Evolutionary conservation across 2,797 vertebrate species (phyloP).

Genomic region (Chelon labrosus): DNA sequence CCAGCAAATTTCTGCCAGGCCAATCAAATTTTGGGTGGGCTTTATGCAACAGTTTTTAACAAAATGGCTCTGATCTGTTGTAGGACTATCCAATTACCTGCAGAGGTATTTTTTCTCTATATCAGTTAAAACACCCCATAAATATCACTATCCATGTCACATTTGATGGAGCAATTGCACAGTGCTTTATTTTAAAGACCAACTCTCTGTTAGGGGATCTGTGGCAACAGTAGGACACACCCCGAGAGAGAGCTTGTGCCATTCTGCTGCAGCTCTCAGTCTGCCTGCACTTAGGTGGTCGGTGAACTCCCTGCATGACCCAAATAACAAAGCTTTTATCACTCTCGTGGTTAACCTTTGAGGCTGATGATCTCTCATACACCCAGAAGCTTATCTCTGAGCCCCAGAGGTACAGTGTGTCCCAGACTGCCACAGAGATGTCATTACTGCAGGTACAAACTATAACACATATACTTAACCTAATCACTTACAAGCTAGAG

Average conservation of each 20-base stretch:
- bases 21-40: too few species aligned
- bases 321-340: conserved; percentile 71
- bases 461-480: conserved; percentile 28
- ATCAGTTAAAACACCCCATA: too few species aligned
- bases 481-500: conserved; percentile 34
- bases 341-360: conserved; percentile 74
- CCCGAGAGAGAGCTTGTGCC: neutral
- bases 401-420: conserved; percentile 56
- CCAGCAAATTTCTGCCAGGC: too few species aligned
- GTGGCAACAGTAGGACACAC: neutral
- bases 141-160: too few species aligned
- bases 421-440: conserved; percentile 60
- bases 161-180: too few species aligned
- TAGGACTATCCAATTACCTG: too few species aligned
- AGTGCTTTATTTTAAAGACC: too few species aligned
- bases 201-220: neutral
- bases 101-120: too few species aligned
- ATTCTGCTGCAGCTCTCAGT: conserved; percentile 24
- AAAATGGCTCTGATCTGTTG: too few species aligned
- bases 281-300: conserved; percentile 39
- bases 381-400: conserved; percentile 64
- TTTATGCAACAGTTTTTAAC: too few species aligned
- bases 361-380: conserved; percentile 67
- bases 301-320: conserved; percentile 56
- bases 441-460: conserved; percentile 48